These are phyloP conservation scores for Synergus gifuensis DNA, from an alignment of 2,888 invertebrate species.

Conservation along the genomic window DNA sequence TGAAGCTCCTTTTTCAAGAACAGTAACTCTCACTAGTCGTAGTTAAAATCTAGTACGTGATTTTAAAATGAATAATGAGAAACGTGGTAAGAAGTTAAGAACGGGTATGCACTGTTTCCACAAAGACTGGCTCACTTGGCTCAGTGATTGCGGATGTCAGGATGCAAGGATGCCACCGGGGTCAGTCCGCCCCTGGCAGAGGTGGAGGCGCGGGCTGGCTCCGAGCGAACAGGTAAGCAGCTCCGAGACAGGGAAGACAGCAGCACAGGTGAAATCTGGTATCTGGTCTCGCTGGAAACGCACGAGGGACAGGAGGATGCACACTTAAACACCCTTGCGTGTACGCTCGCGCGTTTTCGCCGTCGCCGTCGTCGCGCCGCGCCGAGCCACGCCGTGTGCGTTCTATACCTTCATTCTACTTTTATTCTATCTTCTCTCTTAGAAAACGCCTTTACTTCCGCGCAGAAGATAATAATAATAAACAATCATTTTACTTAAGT, in stretches of 20 bases:
- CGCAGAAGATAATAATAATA: background rate
- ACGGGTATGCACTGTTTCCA: slow-evolving; percentile 33
- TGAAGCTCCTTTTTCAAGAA: background rate
- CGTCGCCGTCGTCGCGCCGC: slow-evolving; percentile 50
- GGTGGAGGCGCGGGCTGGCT: slow-evolving; percentile 50
- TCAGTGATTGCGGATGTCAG: slow-evolving; percentile 24
- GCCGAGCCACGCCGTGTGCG: slow-evolving; percentile 58
- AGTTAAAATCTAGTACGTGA: slow-evolving; percentile 18
- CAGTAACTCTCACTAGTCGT: background rate
- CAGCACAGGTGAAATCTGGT: slow-evolving; percentile 76
- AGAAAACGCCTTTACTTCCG: slow-evolving; percentile 11
- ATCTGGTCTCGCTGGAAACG: slow-evolving; percentile 64
- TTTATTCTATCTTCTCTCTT: slow-evolving; percentile 55
- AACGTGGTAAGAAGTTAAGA: slow-evolving; percentile 17
- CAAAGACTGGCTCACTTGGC: slow-evolving; percentile 20
- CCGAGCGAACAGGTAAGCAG: slow-evolving; percentile 56
- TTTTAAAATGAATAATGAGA: slow-evolving; percentile 15
- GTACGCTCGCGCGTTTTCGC: slow-evolving; percentile 64
- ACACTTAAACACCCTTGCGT: slow-evolving; percentile 74
- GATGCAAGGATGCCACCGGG: slow-evolving; percentile 13
- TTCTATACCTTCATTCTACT: slow-evolving; percentile 43
- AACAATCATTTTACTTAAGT: background rate
- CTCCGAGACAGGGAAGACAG: slow-evolving; percentile 64
- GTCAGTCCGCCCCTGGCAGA: slow-evolving; percentile 30
- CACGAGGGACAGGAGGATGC: slow-evolving; percentile 60